A percentile compares a stretch with the other conserved stretches of the same genome.
These are phyloP conservation scores for Furcifer pardalis DNA, from an alignment of 2,797 vertebrate genomes.

Conservation along the genomic window DNA sequence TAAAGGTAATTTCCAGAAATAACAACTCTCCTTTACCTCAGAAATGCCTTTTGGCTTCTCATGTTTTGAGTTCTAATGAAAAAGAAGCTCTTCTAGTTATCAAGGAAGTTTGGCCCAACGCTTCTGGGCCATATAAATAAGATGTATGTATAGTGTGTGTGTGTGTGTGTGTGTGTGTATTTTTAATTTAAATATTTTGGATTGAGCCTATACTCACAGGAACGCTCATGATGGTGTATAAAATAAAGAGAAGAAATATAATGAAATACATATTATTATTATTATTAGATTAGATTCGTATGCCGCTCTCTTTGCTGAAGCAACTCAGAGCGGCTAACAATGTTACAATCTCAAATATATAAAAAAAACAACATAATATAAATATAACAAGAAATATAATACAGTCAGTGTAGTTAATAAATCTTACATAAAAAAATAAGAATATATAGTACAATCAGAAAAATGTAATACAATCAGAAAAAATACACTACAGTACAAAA, in stretches of 20 bases:
- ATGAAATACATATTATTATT: not conserved
- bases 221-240: not conserved
- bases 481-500: too few species aligned
- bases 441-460: too few species aligned
- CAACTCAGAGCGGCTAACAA: too few species aligned
- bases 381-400: too few species aligned
- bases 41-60: not conserved
- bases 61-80: not conserved
- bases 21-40: not conserved
- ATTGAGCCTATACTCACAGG: not conserved
- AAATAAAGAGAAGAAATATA: not conserved
- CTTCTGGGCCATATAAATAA: not conserved
- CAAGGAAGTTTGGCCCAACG: not conserved
- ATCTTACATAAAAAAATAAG: too few species aligned
- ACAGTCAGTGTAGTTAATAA: too few species aligned
- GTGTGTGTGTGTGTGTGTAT: too few species aligned
- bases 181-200: not conserved
- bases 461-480: too few species aligned
- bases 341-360: too few species aligned
- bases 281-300: too few species aligned
- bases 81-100: not conserved
- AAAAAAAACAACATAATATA: too few species aligned
- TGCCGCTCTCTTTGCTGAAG: too few species aligned
- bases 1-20: constrained; percentile 13
- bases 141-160: not conserved